These are phyloP conservation scores for Hydroisotoma schaefferi DNA, from an alignment of 2,888 invertebrate genomes.

Conservation along the genomic window DNA sequence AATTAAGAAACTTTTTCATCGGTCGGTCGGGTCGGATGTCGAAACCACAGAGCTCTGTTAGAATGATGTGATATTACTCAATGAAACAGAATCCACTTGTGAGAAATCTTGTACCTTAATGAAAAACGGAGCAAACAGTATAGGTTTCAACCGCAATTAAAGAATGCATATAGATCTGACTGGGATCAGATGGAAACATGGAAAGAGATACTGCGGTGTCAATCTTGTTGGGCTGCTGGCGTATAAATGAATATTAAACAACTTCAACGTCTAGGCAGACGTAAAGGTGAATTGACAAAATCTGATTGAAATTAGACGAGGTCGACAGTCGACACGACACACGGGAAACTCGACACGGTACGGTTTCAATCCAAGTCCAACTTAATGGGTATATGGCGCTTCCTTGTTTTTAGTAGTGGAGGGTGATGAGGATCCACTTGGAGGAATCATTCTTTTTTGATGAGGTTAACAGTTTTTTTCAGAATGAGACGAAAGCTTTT, in stretches of 20 bases:
- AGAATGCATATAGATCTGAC: not conserved
- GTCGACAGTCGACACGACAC: not conserved
- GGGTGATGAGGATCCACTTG: no score
- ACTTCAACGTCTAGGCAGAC: not conserved
- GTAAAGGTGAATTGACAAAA: not conserved
- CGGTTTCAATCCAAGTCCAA: no score
- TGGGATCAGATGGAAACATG: not conserved
- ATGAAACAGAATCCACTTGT: not conserved
- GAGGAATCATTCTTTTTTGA: not conserved
- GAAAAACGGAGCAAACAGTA: not conserved
- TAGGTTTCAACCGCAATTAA: slow-evolving; percentile 1
- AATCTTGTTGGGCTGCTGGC: not conserved
- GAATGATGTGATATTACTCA: not conserved
- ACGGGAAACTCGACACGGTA: not conserved
- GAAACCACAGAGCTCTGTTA: not conserved
- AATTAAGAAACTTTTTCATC: not conserved
- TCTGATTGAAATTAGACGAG: not conserved
- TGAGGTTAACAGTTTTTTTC: not conserved
- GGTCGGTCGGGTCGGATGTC: not conserved
- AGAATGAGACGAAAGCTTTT: not conserved
- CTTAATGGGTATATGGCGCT: no score
- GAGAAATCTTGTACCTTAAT: not conserved
- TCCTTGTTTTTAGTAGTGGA: no score
- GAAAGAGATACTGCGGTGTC: not conserved
- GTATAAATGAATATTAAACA: slow-evolving; percentile 5